phyloP scores from a whole-genome alignment of 2,113 vertebrate species.

The Lepus americanus region DNA sequence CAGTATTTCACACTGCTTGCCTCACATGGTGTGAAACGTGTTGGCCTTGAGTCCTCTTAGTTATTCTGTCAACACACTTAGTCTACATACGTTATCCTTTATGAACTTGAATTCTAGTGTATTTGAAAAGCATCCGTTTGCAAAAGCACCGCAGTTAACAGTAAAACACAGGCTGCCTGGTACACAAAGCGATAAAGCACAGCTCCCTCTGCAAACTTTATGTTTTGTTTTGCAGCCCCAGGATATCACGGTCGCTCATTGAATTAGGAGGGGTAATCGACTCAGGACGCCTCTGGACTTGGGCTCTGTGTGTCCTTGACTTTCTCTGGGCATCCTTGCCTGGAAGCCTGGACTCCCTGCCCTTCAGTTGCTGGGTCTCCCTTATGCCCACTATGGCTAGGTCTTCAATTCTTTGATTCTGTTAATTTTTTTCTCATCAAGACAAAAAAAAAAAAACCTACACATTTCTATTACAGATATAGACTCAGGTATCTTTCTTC shows the following conservation, averaged over 20 bases:
- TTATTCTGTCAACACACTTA: neutral
- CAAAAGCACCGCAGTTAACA: slow-evolving; percentile 40
- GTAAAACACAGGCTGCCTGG: slow-evolving; percentile 22
- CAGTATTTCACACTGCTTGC: neutral
- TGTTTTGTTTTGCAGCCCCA: slow-evolving; percentile 43
- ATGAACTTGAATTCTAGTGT: neutral
- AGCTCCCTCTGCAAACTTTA: slow-evolving; percentile 36
- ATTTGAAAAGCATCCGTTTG: slow-evolving; percentile 58
- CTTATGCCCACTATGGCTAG: neutral
- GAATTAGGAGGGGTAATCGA: slow-evolving; percentile 1
- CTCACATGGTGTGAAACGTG: neutral
- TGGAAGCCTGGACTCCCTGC: neutral
- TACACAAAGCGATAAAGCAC: neutral
- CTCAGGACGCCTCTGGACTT: neutral
- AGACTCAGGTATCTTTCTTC: neutral
- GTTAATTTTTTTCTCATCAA: neutral
- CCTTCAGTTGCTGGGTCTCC: neutral
- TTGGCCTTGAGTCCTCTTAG: neutral
- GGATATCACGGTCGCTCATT: neutral
- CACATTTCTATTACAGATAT: neutral
- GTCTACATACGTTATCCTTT: slow-evolving; percentile 4
- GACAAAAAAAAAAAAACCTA: neutral
- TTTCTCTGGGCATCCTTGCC: neutral
- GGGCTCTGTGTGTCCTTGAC: neutral
- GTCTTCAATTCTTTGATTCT: slow-evolving; percentile 34